These are phyloP conservation scores for Pygmarrhopalites habei DNA, from an alignment of 1,140 invertebrate species.

Conservation along the genomic window DNA sequence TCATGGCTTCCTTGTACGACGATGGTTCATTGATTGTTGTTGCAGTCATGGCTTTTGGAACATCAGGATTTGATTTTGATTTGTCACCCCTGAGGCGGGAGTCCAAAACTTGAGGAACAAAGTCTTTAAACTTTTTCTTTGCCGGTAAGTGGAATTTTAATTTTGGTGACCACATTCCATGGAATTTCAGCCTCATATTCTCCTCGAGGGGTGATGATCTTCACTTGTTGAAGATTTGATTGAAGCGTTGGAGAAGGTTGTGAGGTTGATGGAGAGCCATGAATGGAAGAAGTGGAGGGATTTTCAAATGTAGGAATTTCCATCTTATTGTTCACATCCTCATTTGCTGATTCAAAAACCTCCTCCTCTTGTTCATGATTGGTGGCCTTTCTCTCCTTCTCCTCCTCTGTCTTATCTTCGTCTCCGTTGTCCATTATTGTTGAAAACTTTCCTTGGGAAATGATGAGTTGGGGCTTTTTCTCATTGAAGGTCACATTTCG, in stretches of 20 bases:
- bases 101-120: too few relatives aligned
- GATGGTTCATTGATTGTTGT: neutral
- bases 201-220: conserved; percentile 1
- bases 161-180: neutral
- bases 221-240: neutral
- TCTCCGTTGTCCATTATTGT: too few relatives aligned
- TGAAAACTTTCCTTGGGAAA: neutral
- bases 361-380: too few relatives aligned
- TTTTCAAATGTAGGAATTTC: too few relatives aligned
- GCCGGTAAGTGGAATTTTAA: too few relatives aligned
- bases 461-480: neutral
- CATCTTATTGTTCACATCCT: too few relatives aligned
- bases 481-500: too few relatives aligned
- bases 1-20: conserved; percentile 17
- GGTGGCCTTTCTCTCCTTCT: too few relatives aligned
- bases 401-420: too few relatives aligned
- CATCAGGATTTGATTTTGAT: neutral
- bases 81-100: neutral
- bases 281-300: too few relatives aligned
- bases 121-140: too few relatives aligned
- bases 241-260: neutral
- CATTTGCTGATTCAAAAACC: too few relatives aligned
- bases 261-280: neutral
- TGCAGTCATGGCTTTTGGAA: neutral
- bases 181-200: neutral